Evolutionary conservation across 1,140 invertebrate genomes (phyloP).

Genomic region (Caenorhabditis remanei): DNA sequence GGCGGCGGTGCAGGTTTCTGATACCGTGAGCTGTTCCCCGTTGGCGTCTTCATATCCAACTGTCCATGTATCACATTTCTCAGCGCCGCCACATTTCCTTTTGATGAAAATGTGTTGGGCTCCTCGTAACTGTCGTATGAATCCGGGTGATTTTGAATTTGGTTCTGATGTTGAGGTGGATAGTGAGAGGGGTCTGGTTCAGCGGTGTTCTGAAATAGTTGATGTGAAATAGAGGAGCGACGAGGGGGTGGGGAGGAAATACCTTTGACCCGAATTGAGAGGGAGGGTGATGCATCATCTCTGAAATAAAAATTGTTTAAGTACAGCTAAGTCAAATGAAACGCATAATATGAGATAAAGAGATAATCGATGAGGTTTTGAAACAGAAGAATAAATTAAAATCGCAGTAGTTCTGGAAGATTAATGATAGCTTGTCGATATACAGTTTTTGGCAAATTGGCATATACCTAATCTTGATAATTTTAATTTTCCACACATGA

Average conservation of each 20-base stretch:
- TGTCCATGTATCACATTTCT: slow-evolving; percentile 39
- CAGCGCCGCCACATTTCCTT: slow-evolving; percentile 29
- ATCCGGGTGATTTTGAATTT: background rate
- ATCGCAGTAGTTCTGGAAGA: too few relatives aligned
- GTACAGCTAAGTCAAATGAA: too few relatives aligned
- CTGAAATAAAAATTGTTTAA: background rate
- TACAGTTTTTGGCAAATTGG: too few relatives aligned
- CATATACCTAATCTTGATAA: too few relatives aligned
- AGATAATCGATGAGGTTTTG: too few relatives aligned
- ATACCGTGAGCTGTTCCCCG: slow-evolving; percentile 3
- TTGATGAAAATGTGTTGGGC: background rate
- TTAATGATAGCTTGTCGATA: too few relatives aligned
- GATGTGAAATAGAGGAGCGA: too few relatives aligned
- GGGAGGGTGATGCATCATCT: slow-evolving; percentile 41
- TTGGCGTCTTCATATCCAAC: slow-evolving; percentile 38
- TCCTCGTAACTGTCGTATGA: background rate
- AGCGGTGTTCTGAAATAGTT: background rate
- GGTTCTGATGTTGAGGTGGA: too few relatives aligned
- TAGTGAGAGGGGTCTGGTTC: background rate
- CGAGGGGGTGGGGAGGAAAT: too few relatives aligned
- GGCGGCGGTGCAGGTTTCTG: slow-evolving; percentile 39
- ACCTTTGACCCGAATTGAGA: slow-evolving; percentile 11
- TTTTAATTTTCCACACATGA: too few relatives aligned
- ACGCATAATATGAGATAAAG: too few relatives aligned
- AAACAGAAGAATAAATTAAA: too few relatives aligned